Base-by-base conservation (phyloP, 2,888 invertebrate species). In the Orchesella flavescens region DNA sequence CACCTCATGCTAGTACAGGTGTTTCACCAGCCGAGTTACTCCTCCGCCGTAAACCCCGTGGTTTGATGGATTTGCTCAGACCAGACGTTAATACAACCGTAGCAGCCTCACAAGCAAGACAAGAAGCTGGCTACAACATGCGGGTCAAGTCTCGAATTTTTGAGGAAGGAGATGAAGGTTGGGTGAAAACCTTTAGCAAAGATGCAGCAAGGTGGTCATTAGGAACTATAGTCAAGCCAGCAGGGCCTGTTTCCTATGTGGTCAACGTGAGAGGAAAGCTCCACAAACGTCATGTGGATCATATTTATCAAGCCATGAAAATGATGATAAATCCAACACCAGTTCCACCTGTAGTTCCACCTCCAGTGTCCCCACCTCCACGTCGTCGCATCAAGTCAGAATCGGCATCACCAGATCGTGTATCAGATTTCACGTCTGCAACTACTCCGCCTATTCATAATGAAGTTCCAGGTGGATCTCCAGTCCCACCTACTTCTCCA, bases 1-100 rank as follows among this genome's bases (percentile, higher is more conserved):
- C 80, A 0, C 76, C 80, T n/a, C 84, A 81, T 44, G 49, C 71
- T 17, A 84, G 80, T 21, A 80, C 80, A 12, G 80, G 76, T 1
- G 13, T 21, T 1, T 12, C 71, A 5, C 84, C 80, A 55, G 34
- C 76, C 3, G 76, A 82, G 55, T 77, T 82, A 0, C 73, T 84
- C 21, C 24, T n/a, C 13, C 53, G 69, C 1, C 65, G 63, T 15
- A 61, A 66, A 9, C 49, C 63, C 2, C 57, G 73, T 0, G 76
- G 65, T 2, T 12, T 65, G 15, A 44, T 84, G 1, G 76, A 81
- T 19, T 21, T 80, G 5, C 12, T 84, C 5, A 55, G 19, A 1
- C 81, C 84, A 1, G 24, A 66, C 12, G 55, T 69, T 15, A 13
- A 46, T 0, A 15, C n/a, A 12, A 73, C 0, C 4, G 77, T 73